Evolutionary conservation across 1,140 invertebrate species (phyloP).

Genomic region (Leptinotarsa undecemlineata): DNA sequence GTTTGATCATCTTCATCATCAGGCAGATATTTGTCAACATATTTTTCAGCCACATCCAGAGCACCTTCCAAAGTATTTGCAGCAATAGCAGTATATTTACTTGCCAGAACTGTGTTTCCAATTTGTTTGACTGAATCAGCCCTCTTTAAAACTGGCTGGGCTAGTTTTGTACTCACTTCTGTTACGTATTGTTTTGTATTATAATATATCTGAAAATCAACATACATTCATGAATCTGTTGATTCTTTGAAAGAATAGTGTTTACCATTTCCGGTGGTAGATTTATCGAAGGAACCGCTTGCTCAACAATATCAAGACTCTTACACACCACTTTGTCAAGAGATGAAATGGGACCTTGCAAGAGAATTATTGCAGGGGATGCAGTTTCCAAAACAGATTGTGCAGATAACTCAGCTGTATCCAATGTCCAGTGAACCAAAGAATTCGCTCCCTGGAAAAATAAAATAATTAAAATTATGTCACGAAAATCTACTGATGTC

Average conservation of each 20-base stretch:
- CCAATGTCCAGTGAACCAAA: conserved; percentile 72
- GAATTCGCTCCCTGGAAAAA: conserved; percentile 66
- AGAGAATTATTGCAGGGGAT: conserved; percentile 66
- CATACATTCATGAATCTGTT: not conserved
- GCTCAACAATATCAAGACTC: conserved; percentile 76
- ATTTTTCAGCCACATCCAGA: conserved; percentile 74
- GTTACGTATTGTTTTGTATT: conserved; percentile 76
- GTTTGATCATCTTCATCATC: conserved; percentile 56
- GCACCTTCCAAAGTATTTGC: conserved; percentile 72
- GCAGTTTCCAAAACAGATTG: conserved; percentile 68
- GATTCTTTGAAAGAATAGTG: not conserved
- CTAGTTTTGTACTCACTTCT: conserved; percentile 60
- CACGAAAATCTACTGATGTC: too few relatives aligned
- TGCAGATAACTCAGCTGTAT: conserved; percentile 71
- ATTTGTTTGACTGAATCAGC: conserved; percentile 79
- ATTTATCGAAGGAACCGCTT: conserved; percentile 74
- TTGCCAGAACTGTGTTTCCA: conserved; percentile 66
- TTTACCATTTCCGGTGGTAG: conserved; percentile 76
- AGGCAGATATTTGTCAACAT: conserved; percentile 79
- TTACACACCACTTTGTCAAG: conserved; percentile 76
- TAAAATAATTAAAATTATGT: too few relatives aligned
- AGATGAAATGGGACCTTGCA: conserved; percentile 71
- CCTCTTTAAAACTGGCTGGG: conserved; percentile 69
- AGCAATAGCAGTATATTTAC: conserved; percentile 69
- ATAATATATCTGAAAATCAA: conserved; percentile 67